phyloP scores from a whole-genome alignment of 2,113 vertebrate species.

The Grus americana region DNA sequence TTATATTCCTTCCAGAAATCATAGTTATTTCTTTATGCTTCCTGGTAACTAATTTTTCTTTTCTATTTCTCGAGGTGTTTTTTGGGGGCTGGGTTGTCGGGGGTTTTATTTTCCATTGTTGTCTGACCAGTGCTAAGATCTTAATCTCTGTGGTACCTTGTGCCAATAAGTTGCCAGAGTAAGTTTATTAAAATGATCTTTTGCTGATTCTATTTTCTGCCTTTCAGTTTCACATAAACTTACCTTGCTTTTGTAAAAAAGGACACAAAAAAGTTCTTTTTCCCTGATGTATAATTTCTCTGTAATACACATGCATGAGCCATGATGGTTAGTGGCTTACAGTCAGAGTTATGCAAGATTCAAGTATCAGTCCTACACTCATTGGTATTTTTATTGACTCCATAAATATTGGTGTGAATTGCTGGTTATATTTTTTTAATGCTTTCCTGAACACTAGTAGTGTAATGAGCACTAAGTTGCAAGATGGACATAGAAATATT shows the following conservation, averaged over 20 bases:
- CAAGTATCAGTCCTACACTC: background rate
- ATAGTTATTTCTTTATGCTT: background rate
- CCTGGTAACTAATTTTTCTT: background rate
- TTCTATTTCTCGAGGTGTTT: background rate
- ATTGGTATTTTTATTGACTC: background rate
- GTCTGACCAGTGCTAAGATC: background rate
- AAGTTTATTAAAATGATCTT: background rate
- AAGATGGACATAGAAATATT: background rate
- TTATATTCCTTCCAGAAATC: background rate
- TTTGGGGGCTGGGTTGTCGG: background rate
- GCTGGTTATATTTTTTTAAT: background rate
- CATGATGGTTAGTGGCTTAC: background rate
- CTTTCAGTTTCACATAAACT: background rate
- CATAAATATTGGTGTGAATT: background rate
- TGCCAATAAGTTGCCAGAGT: background rate
- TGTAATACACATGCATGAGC: background rate
- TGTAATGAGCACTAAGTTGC: background rate
- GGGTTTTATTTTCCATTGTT: background rate
- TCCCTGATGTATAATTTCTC: background rate
- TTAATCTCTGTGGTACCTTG: background rate
- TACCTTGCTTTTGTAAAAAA: background rate
- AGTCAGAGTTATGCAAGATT: background rate
- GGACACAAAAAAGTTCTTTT: background rate
- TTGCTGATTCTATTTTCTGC: background rate
- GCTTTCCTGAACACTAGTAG: background rate